Evolutionary conservation across 2,113 vertebrate species (phyloP).

Genomic region (Oceanites oceanicus): DNA sequence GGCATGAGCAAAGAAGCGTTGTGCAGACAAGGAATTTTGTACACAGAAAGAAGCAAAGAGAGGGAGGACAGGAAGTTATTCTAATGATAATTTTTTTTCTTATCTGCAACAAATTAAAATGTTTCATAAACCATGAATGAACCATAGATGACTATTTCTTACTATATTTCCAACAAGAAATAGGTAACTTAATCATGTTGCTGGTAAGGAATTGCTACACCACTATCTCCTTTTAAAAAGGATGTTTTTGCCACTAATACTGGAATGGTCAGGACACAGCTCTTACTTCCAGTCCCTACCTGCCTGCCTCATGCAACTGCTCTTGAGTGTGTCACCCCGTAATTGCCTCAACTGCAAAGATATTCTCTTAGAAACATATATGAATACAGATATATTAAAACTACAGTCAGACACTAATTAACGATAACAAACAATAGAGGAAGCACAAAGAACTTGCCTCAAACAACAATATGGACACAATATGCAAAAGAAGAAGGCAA

Average conservation of each 20-base stretch:
- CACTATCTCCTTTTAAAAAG: not conserved
- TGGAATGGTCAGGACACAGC: not conserved
- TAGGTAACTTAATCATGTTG: not conserved
- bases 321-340: not conserved
- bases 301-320: no score
- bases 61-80: not conserved
- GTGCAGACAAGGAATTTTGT: not conserved
- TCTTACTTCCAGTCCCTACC: not conserved
- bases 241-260: not conserved
- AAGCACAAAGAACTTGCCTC: not conserved
- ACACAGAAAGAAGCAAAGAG: not conserved
- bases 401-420: not conserved
- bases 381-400: not conserved
- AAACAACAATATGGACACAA: not conserved
- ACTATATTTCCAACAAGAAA: not conserved
- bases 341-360: not conserved
- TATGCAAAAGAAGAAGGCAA: not conserved
- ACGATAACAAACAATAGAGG: not conserved
- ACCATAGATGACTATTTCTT: not conserved
- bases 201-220: not conserved
- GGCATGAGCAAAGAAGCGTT: not conserved
- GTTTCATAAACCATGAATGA: not conserved
- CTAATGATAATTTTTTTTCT: not conserved
- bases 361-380: not conserved
- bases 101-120: not conserved